A percentile compares a stretch with the other conserved stretches of the same genome.
These are phyloP conservation scores for Dasyurus viverrinus DNA, from an alignment of 2,113 vertebrate genomes.

Conservation along the genomic window DNA sequence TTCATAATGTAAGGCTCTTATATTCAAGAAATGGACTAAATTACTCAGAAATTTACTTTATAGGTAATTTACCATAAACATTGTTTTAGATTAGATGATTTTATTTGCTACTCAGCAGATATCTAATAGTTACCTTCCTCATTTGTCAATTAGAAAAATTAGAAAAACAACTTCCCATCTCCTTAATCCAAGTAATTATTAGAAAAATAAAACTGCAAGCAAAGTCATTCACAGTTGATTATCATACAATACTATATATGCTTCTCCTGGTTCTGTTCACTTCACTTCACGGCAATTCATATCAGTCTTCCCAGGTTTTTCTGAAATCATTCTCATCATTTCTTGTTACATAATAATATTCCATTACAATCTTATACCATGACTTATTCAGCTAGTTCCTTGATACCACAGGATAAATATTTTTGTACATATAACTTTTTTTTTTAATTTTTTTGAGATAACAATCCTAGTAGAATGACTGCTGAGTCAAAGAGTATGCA, in stretches of 20 bases:
- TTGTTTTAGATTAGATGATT: conserved; percentile 6
- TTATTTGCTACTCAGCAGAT: neutral
- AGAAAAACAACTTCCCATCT: conserved; percentile 43
- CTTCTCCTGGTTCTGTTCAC: neutral
- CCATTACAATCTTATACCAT: neutral
- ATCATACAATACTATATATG: neutral
- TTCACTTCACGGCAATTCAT: neutral
- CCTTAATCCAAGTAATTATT: conserved; percentile 33
- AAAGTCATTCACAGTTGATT: neutral
- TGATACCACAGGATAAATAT: neutral
- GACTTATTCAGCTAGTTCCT: neutral
- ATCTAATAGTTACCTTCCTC: neutral
- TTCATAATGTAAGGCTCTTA: neutral
- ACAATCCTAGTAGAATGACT: neutral
- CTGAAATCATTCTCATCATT: neutral
- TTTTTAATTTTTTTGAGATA: no score
- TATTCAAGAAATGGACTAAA: neutral
- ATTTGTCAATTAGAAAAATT: conserved; percentile 19
- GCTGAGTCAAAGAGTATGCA: neutral
- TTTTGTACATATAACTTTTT: neutral
- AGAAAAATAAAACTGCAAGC: neutral
- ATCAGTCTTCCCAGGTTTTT: neutral
- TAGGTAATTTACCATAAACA: conserved; percentile 37
- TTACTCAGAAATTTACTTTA: neutral
- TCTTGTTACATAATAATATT: neutral